Conservation (phyloP, 1,140 invertebrate species). For the Drosophila trapezifrons region DNA sequence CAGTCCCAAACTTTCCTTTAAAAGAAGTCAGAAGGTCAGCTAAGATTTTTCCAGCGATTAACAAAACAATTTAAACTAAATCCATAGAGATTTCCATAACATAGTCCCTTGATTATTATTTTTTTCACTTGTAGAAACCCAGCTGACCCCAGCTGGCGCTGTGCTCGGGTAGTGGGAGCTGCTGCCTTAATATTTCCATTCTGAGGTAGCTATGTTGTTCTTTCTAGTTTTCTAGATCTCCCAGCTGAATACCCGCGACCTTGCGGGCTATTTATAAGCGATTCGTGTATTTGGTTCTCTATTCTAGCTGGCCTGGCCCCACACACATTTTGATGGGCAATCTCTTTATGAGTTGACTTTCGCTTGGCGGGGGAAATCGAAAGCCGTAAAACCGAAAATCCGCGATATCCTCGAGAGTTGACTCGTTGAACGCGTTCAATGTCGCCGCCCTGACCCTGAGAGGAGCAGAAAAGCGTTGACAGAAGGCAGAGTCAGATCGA, state of each 20-base stretch:
- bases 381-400: slow-evolving; percentile 40
- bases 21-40: background rate
- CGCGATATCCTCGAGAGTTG: slow-evolving; percentile 38
- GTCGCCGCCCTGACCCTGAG: slow-evolving; percentile 65
- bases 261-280: slow-evolving; percentile 68
- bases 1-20: background rate
- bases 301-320: slow-evolving; percentile 22
- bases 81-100: too few species aligned
- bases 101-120: too few species aligned
- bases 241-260: slow-evolving; percentile 55
- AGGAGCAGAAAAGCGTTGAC: slow-evolving; percentile 21
- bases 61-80: background rate
- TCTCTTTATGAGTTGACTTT: slow-evolving; percentile 58
- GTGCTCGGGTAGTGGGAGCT: slow-evolving; percentile 5
- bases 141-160: slow-evolving; percentile 25
- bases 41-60: too few species aligned
- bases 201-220: slow-evolving; percentile 29
- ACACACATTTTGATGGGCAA: slow-evolving; percentile 63
- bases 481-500: slow-evolving; percentile 18
- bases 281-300: slow-evolving; percentile 47
- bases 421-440: slow-evolving; percentile 70
- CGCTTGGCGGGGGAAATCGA: slow-evolving; percentile 44
- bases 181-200: slow-evolving; percentile 13
- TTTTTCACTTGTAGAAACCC: background rate
- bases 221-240: slow-evolving; percentile 42